Base-by-base conservation (phyloP, 2,888 invertebrate species). In the Lepidochrysops patricia region DNA sequence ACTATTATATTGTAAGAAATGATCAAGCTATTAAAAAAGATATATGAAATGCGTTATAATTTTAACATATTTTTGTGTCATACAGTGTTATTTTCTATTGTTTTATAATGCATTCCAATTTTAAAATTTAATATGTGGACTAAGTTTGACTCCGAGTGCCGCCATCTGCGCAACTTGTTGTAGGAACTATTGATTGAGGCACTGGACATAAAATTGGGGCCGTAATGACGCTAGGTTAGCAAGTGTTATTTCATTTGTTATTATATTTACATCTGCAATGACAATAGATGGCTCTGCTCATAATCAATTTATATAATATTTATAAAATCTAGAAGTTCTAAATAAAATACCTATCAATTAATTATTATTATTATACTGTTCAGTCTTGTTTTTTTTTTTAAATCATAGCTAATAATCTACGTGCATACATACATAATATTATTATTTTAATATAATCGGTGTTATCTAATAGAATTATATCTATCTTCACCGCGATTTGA, bases 241-340 rank as follows among this genome's bases (percentile, higher is more conserved):
- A 54, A 34, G 34, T 34, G 58, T 50, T 50, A 58, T 48, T 25
- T 49, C 26, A 49, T 58, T 58, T 62, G 48, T 49, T 37, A 35
- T 35, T 58, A 25, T 50, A 49, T 57, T 57, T 57, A 50, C 60
- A 66, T 72, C 67, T 68, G 69, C 63, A 68, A 70, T 62, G 64
- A 62, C 76, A 77, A 77, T 73, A 84, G 84, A 84, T 83, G 84
- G 81, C 82, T 65, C 73, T 73, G 64, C 29, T 52, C 3, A 7
- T 15, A 43, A 43, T 43, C 43, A 43, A 57, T 23, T 50, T 4
- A n/a, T n/a, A n/a, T 56, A 49, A 60, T 50, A 59, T 57, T 49
- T 5, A 34, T 48, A 34, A n/a, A 35, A 25, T 4, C 9, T n/a
- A n/a, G n/a, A n/a, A n/a, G n/a, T n/a, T n/a, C n/a, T n/a, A n/a